Base-by-base conservation (phyloP, 2,888 invertebrate genomes). In the Cerceris ruficornis region DNA sequence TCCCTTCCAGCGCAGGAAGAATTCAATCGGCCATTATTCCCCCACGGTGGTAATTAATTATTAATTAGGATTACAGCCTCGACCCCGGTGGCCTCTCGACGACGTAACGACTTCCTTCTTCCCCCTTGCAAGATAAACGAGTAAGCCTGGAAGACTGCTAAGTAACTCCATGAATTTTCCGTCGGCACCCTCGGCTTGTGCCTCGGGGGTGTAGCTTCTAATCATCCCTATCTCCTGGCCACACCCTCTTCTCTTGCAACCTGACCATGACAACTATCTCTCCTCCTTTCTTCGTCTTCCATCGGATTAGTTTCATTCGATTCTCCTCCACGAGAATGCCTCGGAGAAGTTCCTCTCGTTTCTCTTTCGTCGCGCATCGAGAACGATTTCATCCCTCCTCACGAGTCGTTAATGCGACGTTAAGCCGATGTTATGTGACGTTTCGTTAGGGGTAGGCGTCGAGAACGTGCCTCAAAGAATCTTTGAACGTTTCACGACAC, bases 131-230 rank as follows among this genome's bases (percentile, higher is more conserved):
- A 88, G 87, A 88, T 89, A 88, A 89, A 88, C 88, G 88, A 88
- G 88, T 84, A 87, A 88, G 79, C 76, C 39, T 75, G 73, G 77
- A 69, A 82, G 81, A 87, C 88, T 81, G 87, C 87, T 87, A 87
- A 89, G 90, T 88, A 89, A 90, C 87, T 90, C 90, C 87, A 91
- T 90, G 91, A 91, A 91, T 91, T 92, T 91, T 88, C 90, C 90
- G 87, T 86, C 68, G 50, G 70, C 84, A 77, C 77, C 83, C 74
- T 61, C 70, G 69, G 64, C 69, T 79, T 77, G 78, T 76, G 74
- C 83, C 82, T 57, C 79, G 86, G 86, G 84, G 84, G 88, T 87
- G 88, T 86, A 86, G 80, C 85, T 87, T 87, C 90, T 90, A 90
- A 91, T 91, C 90, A 90, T 87, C 88, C 88, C 90, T 88, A 87